Conservation (phyloP, 2,797 vertebrate species). For the Euphonia xanthogaster region DNA sequence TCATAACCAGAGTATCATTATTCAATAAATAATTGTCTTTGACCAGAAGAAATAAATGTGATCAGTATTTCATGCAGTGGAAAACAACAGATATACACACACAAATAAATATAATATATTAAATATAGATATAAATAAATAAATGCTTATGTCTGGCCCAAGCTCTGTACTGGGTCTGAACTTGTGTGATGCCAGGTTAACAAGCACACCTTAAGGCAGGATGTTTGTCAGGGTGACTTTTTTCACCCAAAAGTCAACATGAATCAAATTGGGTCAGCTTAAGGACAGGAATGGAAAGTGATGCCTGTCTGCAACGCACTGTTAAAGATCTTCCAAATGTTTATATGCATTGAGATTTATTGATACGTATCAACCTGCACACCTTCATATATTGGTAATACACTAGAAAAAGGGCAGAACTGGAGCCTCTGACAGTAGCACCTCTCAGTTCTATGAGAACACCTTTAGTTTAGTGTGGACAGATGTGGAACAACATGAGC, state of each 20-base stretch:
- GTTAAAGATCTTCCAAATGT: background rate
- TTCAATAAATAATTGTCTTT: background rate
- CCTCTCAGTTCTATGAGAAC: background rate
- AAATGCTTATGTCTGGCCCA: background rate
- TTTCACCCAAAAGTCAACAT: background rate
- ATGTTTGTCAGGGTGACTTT: background rate
- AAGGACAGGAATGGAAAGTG: background rate
- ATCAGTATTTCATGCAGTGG: background rate
- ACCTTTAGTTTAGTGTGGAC: background rate
- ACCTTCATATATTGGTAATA: background rate
- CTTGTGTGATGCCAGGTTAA: background rate
- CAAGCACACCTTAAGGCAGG: background rate
- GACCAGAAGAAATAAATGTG: background rate
- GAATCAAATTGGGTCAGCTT: background rate
- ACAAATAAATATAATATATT: background rate
- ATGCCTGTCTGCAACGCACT: background rate
- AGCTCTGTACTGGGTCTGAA: background rate
- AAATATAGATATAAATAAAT: background rate
- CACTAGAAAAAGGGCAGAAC: background rate
- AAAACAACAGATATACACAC: background rate
- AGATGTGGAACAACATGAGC: background rate
- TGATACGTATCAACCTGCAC: background rate
- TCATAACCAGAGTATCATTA: background rate
- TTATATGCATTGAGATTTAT: background rate
- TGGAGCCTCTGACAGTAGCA: background rate